These are phyloP conservation scores for Hafferia zeledoni DNA, from an alignment of 2,797 vertebrate genomes.

Conservation along the genomic window DNA sequence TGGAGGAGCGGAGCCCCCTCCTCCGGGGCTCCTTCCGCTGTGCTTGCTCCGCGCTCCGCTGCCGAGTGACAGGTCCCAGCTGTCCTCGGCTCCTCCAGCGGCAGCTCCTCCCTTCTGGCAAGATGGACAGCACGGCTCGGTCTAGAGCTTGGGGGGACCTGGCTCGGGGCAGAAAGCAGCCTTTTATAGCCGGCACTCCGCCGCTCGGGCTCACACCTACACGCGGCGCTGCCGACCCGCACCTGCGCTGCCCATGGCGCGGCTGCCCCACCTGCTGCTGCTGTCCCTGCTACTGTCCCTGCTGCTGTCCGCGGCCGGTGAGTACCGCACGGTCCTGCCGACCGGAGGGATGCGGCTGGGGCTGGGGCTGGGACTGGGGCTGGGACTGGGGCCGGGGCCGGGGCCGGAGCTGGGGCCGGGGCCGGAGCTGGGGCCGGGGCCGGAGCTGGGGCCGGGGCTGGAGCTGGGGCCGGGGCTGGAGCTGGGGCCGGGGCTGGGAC, in stretches of 20 bases:
- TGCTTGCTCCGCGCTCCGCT: background rate
- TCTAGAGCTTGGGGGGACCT: background rate
- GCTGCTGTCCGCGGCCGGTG: slow-evolving; percentile 7
- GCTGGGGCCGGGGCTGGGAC: too few relatives aligned
- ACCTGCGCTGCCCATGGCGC: slow-evolving; percentile 9
- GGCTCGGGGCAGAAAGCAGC: background rate
- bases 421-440: background rate
- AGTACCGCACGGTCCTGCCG: background rate
- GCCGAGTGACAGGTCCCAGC: background rate
- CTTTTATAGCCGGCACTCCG: background rate
- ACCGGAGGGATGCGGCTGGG: background rate
- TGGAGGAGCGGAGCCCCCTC: background rate
- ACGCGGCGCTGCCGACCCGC: background rate
- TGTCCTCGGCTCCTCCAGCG: background rate
- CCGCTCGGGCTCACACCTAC: background rate
- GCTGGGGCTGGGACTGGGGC: background rate
- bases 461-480: background rate
- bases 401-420: background rate
- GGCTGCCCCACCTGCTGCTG: background rate
- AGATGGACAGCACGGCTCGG: background rate
- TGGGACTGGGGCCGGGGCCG: background rate
- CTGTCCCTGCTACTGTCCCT: background rate
- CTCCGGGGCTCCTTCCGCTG: background rate
- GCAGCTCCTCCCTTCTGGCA: slow-evolving; percentile 58
- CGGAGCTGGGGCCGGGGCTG: background rate